phyloP scores from a whole-genome alignment of 2,113 vertebrate genomes.

The Notarius lentiginosus region DNA sequence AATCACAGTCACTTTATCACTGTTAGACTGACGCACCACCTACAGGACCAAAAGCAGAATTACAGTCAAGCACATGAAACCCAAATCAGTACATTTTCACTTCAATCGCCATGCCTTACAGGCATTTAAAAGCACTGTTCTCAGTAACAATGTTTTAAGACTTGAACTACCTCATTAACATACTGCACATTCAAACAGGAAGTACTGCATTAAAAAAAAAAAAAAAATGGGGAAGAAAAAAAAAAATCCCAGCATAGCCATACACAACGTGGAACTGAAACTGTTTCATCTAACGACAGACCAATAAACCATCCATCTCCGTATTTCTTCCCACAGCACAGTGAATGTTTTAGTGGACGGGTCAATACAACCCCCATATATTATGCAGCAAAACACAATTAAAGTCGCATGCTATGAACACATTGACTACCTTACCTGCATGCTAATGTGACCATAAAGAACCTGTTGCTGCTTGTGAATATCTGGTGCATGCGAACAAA shows the following conservation, averaged over 20 bases:
- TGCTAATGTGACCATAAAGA: background rate
- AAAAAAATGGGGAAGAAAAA: too few relatives aligned
- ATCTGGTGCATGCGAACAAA: background rate
- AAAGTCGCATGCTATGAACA: background rate
- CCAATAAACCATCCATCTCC: too few relatives aligned
- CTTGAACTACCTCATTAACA: background rate
- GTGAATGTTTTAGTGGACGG: background rate
- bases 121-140: background rate
- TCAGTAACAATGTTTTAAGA: background rate
- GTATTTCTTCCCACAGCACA: background rate
- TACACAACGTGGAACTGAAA: background rate
- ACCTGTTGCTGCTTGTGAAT: background rate
- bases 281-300: background rate
- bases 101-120: background rate
- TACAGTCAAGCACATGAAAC: background rate
- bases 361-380: background rate
- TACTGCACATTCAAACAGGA: background rate
- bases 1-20: slow-evolving; percentile 78
- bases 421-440: background rate
- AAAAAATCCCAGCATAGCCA: background rate
- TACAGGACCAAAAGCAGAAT: slow-evolving; percentile 51
- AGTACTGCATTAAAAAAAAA: background rate
- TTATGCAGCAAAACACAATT: background rate
- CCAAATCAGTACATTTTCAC: background rate
- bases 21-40: slow-evolving; percentile 77